Percentiles rank a stretch among this genome's conserved stretches.
Conservation (phyloP, 2,888 invertebrate species). For the Priocnemis perturbator region DNA sequence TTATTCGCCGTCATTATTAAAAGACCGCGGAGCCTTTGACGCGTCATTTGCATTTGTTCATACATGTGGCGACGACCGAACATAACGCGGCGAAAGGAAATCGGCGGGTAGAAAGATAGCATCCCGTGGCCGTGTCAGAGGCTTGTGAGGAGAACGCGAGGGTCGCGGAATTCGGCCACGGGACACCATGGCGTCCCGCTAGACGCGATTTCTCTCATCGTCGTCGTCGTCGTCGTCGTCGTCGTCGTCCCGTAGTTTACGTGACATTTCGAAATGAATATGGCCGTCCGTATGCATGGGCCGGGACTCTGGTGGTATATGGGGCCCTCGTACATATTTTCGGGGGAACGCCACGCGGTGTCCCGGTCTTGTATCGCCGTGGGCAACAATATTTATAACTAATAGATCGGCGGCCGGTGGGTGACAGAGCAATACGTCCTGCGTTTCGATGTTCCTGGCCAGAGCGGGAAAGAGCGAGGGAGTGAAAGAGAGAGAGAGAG, state of each 20-base stretch:
- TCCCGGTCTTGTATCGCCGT: constrained; percentile 71
- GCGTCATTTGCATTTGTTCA: no score
- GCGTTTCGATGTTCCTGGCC: constrained; percentile 67
- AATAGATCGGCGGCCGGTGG: constrained; percentile 72
- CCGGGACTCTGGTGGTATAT: neutral
- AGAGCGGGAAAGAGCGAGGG: constrained; percentile 2
- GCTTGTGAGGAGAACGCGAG: no score
- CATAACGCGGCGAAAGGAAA: no score
- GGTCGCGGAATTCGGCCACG: no score
- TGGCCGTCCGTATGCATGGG: constrained; percentile 43
- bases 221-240: neutral
- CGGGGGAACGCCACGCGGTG: constrained; percentile 61
- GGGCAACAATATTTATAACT: constrained; percentile 74
- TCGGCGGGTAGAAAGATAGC: no score
- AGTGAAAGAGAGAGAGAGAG: neutral
- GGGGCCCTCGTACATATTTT: constrained; percentile 67
- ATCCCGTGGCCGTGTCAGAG: no score
- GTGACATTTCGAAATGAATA: constrained; percentile 68
- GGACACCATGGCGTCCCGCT: constrained; percentile 1
- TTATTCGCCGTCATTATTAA: no score
- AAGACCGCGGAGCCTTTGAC: no score
- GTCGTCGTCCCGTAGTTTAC: constrained; percentile 54
- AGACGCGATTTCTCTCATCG: neutral
- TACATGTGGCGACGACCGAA: no score
- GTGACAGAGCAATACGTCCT: constrained; percentile 74